Base-by-base conservation (phyloP, 2,888 invertebrate genomes). In the Drosophila fulvimacula region DNA sequence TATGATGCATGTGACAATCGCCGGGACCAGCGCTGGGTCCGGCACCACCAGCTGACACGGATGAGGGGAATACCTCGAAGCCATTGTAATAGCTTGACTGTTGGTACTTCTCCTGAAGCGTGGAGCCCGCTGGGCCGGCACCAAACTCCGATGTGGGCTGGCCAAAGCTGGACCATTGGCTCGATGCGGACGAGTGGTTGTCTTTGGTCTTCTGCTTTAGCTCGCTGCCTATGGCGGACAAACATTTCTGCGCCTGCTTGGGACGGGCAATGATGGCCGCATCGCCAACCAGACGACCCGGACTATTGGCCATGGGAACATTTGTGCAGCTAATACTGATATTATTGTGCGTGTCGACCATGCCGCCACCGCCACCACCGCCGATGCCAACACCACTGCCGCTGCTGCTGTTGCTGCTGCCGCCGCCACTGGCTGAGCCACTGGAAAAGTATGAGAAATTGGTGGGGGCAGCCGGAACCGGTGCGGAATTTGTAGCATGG, bases 151-250 rank as follows among this genome's bases (percentile, higher is more conserved):
- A 13, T 5, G 79, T 9, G 0, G 49, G 42, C 44, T 72, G 88
- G 11, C 82, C 80, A 73, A 75, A 89, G 59, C 72, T 69, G 5
- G 86, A 59, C 89, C 87, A 88, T 60, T 72, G 82, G 63, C 65
- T 81, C n/a, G 79, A 32, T 36, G 67, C 48, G 65, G 86, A 57
- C 51, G 79, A 59, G 27, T 90, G 87, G 53, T 74, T 84, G 66
- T 92, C 92, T 77, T 91, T 92, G 63, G 91, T 89, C 76, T 90
- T 90, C 65, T 92, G 92, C 66, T 92, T 92, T 27, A 92, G 77
- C 83, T 93, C 93, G 80, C 92, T 93, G 13, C 93, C 93, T 71
- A 93, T 93, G 21, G 92, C 93, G 3, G 92, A 92, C 41, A 91
- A 82, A 58, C 90, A 92, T 71, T 91, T 91, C 10, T 82, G 84